phyloP scores from a whole-genome alignment of 1,140 invertebrate genomes.

The Dendrolimus kikuchii region DNA sequence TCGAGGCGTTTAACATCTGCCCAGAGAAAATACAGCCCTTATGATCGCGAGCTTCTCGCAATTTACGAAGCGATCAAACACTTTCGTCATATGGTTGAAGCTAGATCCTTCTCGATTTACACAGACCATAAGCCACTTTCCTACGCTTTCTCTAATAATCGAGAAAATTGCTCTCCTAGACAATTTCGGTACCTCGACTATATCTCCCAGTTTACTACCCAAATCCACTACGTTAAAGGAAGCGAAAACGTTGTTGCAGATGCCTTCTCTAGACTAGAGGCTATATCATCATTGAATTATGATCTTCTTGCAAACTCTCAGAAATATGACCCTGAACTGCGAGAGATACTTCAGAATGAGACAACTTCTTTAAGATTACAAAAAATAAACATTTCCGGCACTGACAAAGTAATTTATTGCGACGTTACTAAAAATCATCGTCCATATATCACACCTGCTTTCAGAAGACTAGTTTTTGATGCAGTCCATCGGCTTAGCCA shows the following conservation, averaged over 20 bases:
- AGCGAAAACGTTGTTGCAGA: constrained; percentile 36
- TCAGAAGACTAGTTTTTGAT: not conserved
- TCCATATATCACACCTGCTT: too few species aligned
- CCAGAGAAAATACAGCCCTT: constrained; percentile 15
- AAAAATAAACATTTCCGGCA: not conserved
- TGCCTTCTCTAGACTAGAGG: constrained; percentile 6
- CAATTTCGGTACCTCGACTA: constrained; percentile 39
- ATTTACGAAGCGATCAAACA: constrained; percentile 17
- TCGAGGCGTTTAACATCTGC: constrained; percentile 11
- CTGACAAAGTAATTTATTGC: not conserved
- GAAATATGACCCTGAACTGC: not conserved
- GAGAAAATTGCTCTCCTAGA: constrained; percentile 28
- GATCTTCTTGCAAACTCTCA: not conserved
- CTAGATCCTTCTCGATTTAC: too few species aligned
- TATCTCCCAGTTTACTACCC: constrained; percentile 24
- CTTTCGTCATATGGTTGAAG: constrained; percentile 18
- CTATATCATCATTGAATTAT: too few species aligned
- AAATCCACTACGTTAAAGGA: constrained; percentile 28
- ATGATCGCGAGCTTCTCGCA: constrained; percentile 18
- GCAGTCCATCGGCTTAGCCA: constrained; percentile 1
- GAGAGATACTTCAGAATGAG: not conserved
- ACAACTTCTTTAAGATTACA: not conserved
- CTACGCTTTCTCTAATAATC: too few species aligned
- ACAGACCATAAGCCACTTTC: too few species aligned
- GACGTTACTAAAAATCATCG: too few species aligned